Conservation (phyloP, 2,113 vertebrate genomes). For the Silurus asotus region DNA sequence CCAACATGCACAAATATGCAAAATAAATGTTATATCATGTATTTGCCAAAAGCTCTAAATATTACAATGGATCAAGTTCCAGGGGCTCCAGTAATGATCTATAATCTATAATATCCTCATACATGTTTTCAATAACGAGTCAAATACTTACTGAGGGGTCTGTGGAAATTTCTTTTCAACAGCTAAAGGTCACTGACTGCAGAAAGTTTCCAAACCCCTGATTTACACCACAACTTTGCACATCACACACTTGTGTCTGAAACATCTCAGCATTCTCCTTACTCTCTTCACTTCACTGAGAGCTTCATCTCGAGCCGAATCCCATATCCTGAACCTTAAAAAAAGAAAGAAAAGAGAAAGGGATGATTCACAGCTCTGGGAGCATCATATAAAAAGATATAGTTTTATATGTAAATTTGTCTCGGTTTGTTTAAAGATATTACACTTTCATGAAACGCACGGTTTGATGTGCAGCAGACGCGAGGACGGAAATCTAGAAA, state of each 20-base stretch:
- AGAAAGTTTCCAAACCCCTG: background rate
- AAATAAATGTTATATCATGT: background rate
- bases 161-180: background rate
- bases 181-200: background rate
- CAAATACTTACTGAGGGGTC: background rate
- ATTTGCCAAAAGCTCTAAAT: background rate
- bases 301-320: background rate
- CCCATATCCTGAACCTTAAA: background rate
- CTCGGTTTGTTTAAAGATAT: too few species aligned
- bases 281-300: background rate
- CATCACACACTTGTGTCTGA: background rate
- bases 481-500: too few species aligned
- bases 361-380: background rate
- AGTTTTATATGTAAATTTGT: too few species aligned
- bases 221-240: background rate
- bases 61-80: background rate
- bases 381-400: background rate
- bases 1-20: background rate
- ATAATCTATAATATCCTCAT: background rate
- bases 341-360: too few species aligned
- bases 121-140: background rate
- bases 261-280: background rate
- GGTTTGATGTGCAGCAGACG: too few species aligned
- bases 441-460: too few species aligned
- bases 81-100: background rate